Evolutionary conservation across 2,113 vertebrate species (phyloP).

Genomic region (Crotalus helleri): DNA sequence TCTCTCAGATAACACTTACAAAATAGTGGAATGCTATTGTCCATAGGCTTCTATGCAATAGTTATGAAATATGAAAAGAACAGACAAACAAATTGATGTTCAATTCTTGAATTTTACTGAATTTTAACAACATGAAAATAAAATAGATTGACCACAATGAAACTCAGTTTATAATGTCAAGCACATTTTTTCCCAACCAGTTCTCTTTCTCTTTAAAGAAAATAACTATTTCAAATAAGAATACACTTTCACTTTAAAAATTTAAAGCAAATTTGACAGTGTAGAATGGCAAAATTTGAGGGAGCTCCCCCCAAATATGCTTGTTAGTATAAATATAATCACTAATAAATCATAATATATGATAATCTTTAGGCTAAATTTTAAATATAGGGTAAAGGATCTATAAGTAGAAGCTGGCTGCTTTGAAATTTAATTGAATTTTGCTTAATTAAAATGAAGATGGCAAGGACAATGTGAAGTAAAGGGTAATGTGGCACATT

Average conservation of each 20-base stretch:
- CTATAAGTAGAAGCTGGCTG: neutral
- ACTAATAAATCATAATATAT: conserved; percentile 7
- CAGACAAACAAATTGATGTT: neutral
- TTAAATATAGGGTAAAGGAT: conserved; percentile 13
- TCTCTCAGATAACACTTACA: too few relatives aligned
- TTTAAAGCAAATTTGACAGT: conserved; percentile 40
- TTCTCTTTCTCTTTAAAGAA: neutral
- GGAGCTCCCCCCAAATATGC: neutral
- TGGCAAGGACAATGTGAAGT: neutral
- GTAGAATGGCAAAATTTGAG: conserved; percentile 16
- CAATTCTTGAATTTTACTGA: neutral
- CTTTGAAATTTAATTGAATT: neutral
- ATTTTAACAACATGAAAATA: neutral
- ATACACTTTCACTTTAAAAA: neutral
- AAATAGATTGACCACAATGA: neutral
- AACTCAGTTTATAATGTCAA: neutral
- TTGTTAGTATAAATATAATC: neutral
- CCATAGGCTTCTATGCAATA: neutral
- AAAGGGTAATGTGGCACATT: neutral
- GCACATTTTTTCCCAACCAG: neutral
- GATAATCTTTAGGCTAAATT: neutral
- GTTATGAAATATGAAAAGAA: neutral
- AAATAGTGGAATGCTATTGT: neutral
- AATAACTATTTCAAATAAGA: neutral
- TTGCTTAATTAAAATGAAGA: neutral